Evolutionary conservation across 2,113 vertebrate genomes (phyloP).

Genomic region (Seriola aureovittata): DNA sequence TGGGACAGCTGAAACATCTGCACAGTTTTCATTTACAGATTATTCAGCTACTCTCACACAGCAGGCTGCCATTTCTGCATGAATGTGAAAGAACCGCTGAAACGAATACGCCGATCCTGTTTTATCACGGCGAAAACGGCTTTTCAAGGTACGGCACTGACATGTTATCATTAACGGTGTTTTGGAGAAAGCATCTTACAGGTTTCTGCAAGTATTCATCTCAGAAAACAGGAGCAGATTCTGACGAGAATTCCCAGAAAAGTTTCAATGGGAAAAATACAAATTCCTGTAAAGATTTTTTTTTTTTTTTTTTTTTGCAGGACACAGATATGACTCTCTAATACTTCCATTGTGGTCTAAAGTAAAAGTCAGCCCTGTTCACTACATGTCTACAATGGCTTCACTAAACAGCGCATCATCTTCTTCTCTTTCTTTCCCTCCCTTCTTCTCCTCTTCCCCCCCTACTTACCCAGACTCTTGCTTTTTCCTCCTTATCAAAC

Average conservation of each 20-base stretch:
- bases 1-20: background rate
- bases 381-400: conserved; percentile 62
- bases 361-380: conserved; percentile 56
- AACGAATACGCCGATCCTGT: background rate
- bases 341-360: conserved; percentile 51
- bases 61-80: background rate
- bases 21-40: background rate
- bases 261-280: background rate
- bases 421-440: background rate
- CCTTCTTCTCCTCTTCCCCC: background rate
- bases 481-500: background rate
- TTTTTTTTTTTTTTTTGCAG: conserved; percentile 39
- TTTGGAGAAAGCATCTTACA: background rate
- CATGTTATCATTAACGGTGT: too few relatives aligned
- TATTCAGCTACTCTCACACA: background rate
- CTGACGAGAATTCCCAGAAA: background rate
- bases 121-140: background rate
- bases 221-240: background rate
- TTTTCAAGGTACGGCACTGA: background rate
- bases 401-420: conserved; percentile 57
- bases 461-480: background rate
- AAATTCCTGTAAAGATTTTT: background rate
- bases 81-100: background rate
- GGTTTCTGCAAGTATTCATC: background rate
- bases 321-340: conserved; percentile 48